Percentiles rank a stretch among this genome's conserved stretches.
Conservation (phyloP, 2,888 invertebrate genomes). For the Eremobia ochroleuca region DNA sequence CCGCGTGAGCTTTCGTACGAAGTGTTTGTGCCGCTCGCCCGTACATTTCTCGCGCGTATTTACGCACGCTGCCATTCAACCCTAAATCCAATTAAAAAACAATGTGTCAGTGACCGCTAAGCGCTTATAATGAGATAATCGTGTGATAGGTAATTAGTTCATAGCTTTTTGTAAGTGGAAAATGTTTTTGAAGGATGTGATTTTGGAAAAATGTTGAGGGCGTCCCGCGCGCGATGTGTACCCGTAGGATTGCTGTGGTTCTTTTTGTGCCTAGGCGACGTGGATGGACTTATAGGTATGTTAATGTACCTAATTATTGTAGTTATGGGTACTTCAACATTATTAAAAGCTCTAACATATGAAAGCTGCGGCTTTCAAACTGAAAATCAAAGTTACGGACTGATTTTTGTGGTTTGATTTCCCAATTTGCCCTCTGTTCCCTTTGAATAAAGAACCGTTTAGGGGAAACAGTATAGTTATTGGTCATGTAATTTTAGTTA, state of each 20-base stretch:
- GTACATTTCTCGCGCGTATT: constrained; percentile 75
- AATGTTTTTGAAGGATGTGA: constrained; percentile 85
- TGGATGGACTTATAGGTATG: constrained; percentile 87
- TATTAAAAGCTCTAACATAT: not conserved
- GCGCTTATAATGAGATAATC: constrained; percentile 78
- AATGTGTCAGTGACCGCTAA: constrained; percentile 78
- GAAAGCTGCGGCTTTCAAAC: not conserved
- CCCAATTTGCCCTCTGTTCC: too few species aligned
- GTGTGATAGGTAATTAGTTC: constrained; percentile 74
- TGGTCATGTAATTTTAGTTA: too few species aligned
- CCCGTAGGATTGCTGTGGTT: constrained; percentile 83
- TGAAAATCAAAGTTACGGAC: not conserved
- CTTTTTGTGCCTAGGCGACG: constrained; percentile 74
- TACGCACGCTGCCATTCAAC: constrained; percentile 81
- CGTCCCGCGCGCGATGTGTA: constrained; percentile 81
- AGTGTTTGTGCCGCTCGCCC: constrained; percentile 68
- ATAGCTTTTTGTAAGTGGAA: constrained; percentile 75
- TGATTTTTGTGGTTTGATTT: not conserved
- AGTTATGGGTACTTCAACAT: not conserved
- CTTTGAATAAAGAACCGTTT: not conserved
- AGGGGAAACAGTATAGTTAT: too few species aligned
- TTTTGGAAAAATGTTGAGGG: constrained; percentile 88
- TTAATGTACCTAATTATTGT: constrained; percentile 14
- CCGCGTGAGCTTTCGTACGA: constrained; percentile 74
- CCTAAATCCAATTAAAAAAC: constrained; percentile 85